These are phyloP conservation scores for Nycticorax nycticorax DNA, from an alignment of 2,113 vertebrate genomes.

Conservation along the genomic window DNA sequence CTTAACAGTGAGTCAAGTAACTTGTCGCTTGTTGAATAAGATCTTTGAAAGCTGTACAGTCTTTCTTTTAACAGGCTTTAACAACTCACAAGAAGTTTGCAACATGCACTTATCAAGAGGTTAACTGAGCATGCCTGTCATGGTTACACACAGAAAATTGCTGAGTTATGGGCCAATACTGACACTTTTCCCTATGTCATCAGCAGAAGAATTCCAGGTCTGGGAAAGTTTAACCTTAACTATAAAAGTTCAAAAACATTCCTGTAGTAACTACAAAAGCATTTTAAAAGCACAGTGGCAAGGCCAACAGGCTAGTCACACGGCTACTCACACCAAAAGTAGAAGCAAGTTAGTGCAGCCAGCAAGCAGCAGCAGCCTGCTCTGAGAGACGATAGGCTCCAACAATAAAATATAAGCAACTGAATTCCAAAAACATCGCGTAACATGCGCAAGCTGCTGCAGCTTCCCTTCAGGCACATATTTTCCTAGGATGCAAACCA, in stretches of 20 bases:
- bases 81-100: conserved; percentile 38
- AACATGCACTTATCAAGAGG: conserved; percentile 16
- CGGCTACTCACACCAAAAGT: neutral
- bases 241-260: neutral
- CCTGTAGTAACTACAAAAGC: neutral
- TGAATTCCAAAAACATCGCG: neutral
- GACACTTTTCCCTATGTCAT: neutral
- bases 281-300: neutral
- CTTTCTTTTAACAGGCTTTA: conserved; percentile 2
- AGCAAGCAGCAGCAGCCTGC: conserved; percentile 29
- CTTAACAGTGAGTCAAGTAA: neutral
- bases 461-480: neutral
- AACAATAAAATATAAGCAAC: neutral
- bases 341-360: neutral
- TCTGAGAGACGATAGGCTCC: neutral
- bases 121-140: conserved; percentile 65
- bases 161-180: neutral
- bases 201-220: neutral
- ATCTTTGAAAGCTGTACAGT: neutral
- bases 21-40: neutral
- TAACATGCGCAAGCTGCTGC: neutral
- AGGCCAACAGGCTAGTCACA: neutral
- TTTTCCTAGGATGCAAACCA: neutral
- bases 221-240: neutral
- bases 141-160: neutral